Evolutionary conservation across 2,797 vertebrate genomes (phyloP), one percentile per base, ranked within the genome.

Genomic region (Ceryle rudis): DNA sequence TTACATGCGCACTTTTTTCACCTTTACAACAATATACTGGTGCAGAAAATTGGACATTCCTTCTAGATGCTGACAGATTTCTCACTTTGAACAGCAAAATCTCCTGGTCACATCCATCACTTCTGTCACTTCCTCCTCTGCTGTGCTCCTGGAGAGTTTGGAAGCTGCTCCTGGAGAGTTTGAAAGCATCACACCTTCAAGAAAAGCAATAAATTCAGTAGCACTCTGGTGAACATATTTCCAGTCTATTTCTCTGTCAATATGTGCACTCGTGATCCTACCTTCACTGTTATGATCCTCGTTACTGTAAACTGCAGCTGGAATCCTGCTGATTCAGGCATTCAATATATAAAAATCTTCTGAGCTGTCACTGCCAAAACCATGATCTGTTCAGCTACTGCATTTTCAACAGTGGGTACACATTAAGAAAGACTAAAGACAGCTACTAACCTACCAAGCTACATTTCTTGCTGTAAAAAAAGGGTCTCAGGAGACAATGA

Each of bases 241-340:
- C 51, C 42, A 77, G 39, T 31, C 55, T 73, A 14, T 46, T 89
- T 52, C 57, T 74, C 73, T 73, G 35, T 33, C 73, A 77, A 4
- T 46, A 75, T 0, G 18, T 26, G 55, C 46, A n/a, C 62, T 75
- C 1, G 0, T 42, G 49, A 88, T 78, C 35, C 49, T 69, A 57
- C 65, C 49, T 73, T 64, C 61, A 10, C 11, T 35, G 77, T 60
- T 60, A 33, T 0, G 29, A 89, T 87, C 52, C 58, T 62, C 28
- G 28, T 41, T 62, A 89, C 60, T 28, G 60, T 41, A 70, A 93
- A 70, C 51, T 55, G 81, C 42, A 73, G 83, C 42, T 75, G 82
- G 72, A 84, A 90, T 92, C 93, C 74, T 89, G 95, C 94, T 93
- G 94, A 95, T 74, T 96, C 95, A 90, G 66, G 42, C 16, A 62